These are phyloP conservation scores for Forbesichthys agassizii DNA, from an alignment of 2,113 vertebrate species.

Conservation along the genomic window DNA sequence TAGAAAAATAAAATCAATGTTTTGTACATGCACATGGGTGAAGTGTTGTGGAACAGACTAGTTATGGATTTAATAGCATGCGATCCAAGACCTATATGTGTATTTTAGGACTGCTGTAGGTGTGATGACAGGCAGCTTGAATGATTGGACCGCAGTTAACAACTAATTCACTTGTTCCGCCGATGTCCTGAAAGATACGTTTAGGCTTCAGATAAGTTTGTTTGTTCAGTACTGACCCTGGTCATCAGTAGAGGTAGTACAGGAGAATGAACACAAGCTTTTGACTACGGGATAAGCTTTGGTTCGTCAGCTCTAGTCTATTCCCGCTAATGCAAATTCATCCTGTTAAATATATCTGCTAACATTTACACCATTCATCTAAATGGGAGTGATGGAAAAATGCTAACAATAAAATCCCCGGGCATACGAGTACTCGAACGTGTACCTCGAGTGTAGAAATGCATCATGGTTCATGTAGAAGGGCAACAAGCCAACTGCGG, in stretches of 20 bases:
- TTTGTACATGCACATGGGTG: too few relatives aligned
- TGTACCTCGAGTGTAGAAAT: slow-evolving; percentile 16
- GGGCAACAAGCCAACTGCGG: slow-evolving; percentile 46
- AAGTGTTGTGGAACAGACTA: too few relatives aligned
- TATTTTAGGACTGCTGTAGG: too few relatives aligned
- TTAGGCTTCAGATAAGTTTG: slow-evolving; percentile 23
- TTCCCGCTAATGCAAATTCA: slow-evolving; percentile 25
- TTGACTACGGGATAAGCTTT: slow-evolving; percentile 52
- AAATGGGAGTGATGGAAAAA: slow-evolving; percentile 47
- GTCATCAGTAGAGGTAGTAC: slow-evolving; percentile 64
- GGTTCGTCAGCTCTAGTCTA: slow-evolving; percentile 47
- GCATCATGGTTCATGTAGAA: slow-evolving; percentile 32
- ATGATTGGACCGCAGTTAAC: not conserved
- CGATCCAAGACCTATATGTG: too few relatives aligned
- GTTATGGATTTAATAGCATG: too few relatives aligned
- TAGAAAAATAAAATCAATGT: too few relatives aligned
- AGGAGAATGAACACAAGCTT: slow-evolving; percentile 47
- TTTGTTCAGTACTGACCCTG: slow-evolving; percentile 36
- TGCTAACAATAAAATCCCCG: slow-evolving; percentile 50
- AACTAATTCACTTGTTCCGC: not conserved
- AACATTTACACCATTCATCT: not conserved
- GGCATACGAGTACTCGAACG: slow-evolving; percentile 41
- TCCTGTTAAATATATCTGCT: slow-evolving; percentile 42
- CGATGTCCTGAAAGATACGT: not conserved
- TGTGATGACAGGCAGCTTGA: not conserved